Conservation (phyloP, 1,140 invertebrate species). For the Archegozetes longisetosus region DNA sequence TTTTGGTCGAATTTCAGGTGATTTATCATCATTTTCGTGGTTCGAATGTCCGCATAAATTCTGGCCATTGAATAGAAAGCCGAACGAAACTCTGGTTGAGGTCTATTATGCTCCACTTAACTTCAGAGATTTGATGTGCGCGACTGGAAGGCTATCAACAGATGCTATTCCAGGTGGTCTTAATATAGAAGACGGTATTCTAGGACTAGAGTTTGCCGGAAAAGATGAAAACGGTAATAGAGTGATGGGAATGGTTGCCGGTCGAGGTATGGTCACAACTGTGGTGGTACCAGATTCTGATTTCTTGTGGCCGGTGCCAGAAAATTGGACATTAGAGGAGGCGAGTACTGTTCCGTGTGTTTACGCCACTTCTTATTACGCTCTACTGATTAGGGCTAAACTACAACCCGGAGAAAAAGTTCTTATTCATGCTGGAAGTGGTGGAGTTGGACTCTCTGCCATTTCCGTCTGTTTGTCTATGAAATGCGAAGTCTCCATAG, state of each 20-base stretch:
- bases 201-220: conserved; percentile 74
- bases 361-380: conserved; percentile 56
- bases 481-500: conserved; percentile 70
- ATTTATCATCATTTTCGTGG: conserved; percentile 81
- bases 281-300: conserved; percentile 53
- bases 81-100: conserved; percentile 48
- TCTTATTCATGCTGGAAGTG: conserved; percentile 84
- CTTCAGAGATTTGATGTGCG: conserved; percentile 35
- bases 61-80: conserved; percentile 25
- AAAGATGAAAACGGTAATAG: conserved; percentile 44
- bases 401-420: conserved; percentile 65
- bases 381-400: conserved; percentile 52
- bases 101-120: conserved; percentile 36
- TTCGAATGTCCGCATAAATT: conserved; percentile 62
- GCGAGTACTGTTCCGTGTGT: conserved; percentile 85
- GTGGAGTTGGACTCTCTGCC: conserved; percentile 90
- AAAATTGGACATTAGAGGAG: conserved; percentile 70
- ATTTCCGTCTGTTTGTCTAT: conserved; percentile 74
- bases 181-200: conserved; percentile 22
- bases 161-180: conserved; percentile 59
- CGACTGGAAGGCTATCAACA: conserved; percentile 83
- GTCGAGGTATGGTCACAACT: conserved; percentile 70
- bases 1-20: too few relatives aligned
- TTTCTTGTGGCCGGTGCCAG: conserved; percentile 77
- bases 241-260: conserved; percentile 85